Evolutionary conservation across 1,140 invertebrate species (phyloP).

Genomic region (Aradophagus sp.): DNA sequence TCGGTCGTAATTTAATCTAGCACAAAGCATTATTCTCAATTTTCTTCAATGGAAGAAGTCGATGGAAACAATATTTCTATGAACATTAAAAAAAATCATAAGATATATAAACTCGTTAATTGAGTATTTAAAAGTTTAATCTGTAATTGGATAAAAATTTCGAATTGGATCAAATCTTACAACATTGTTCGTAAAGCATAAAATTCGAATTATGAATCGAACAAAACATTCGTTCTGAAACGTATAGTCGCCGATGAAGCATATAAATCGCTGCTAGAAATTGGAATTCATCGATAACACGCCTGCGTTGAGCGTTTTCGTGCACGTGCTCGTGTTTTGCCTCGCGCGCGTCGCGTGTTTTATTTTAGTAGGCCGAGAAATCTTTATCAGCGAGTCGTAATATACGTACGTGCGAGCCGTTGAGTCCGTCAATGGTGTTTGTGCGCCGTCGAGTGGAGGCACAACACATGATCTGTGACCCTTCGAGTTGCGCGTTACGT

Average conservation of each 20-base stretch:
- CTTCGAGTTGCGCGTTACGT: slow-evolving; percentile 35
- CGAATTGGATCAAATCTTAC: no score
- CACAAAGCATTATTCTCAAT: slow-evolving; percentile 1
- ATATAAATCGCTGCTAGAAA: slow-evolving; percentile 22
- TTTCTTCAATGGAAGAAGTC: no score
- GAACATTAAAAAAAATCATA: no score
- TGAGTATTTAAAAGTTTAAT: no score
- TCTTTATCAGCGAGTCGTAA: slow-evolving; percentile 65
- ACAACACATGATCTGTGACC: slow-evolving; percentile 61
- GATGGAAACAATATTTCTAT: no score
- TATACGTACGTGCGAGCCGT: slow-evolving; percentile 61
- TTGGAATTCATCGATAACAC: slow-evolving; percentile 53
- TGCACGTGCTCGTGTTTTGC: slow-evolving; percentile 41
- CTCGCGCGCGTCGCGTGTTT: slow-evolving; percentile 48
- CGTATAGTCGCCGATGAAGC: neutral
- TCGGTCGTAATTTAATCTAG: slow-evolving; percentile 70
- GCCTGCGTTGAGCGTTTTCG: slow-evolving; percentile 43
- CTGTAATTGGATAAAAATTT: no score
- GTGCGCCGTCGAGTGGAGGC: slow-evolving; percentile 54
- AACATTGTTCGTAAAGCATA: no score
- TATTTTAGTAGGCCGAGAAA: slow-evolving; percentile 58
- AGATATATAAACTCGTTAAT: no score
- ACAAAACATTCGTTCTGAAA: neutral
- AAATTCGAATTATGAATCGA: slow-evolving; percentile 33
- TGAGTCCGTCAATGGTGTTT: slow-evolving; percentile 52